Conservation (phyloP, 2,888 invertebrate species). For the Brenthis hecate region DNA sequence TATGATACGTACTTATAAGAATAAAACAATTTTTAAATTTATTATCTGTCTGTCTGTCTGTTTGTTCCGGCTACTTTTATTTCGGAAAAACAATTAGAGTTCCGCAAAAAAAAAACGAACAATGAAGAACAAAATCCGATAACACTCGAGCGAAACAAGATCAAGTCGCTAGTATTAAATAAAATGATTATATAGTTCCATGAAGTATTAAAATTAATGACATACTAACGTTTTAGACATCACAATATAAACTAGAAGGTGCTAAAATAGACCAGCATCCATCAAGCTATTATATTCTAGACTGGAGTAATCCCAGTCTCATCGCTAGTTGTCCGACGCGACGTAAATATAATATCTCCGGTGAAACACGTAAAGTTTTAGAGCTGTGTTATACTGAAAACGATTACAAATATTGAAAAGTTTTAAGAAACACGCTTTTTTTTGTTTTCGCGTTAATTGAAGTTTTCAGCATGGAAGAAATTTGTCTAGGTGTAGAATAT, state of each 20-base stretch:
- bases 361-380: conserved; percentile 23
- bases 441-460: neutral
- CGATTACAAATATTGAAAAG: neutral
- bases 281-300: conserved; percentile 37
- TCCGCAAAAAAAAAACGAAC: no score
- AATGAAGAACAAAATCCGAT: no score
- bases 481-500: no score
- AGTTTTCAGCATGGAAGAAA: no score
- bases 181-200: no score
- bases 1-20: no score
- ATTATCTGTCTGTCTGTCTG: no score
- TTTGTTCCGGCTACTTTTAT: no score
- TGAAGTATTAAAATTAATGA: neutral
- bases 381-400: conserved; percentile 3
- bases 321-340: conserved; percentile 32
- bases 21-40: no score
- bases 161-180: no score
- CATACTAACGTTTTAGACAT: neutral
- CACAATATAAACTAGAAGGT: conserved; percentile 14
- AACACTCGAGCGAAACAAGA: no score
- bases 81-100: no score
- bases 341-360: conserved; percentile 36
- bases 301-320: conserved; percentile 33
- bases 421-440: neutral
- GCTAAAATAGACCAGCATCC: conserved; percentile 18